Base-by-base conservation (phyloP, 2,797 vertebrate species). In the Semaprochilodus insignis region DNA sequence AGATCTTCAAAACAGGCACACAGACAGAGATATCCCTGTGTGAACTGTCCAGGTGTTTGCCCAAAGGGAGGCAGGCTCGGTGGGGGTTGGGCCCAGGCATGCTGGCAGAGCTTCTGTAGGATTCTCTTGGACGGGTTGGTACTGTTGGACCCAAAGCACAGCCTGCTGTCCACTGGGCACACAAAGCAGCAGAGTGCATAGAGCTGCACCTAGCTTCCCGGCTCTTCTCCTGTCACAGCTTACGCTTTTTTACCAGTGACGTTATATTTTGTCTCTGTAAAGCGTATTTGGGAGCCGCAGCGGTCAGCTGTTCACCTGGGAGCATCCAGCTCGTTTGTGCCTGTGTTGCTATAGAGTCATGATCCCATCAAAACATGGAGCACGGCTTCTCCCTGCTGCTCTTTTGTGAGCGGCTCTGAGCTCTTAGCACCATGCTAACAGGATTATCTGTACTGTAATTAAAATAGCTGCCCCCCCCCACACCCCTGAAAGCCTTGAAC, bases 41-140 rank as follows among this genome's bases (percentile, higher is more conserved):
- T 72, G 74, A 52, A 21, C 48, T 63, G 69, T 59, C 85, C 88
- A 88, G 88, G 87, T 90, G 89, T 90, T 88, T 88, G 74, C 88
- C 85, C 83, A 77, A 77, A 87, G 86, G 83, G 82, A 87, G 79
- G 13, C 74, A 62, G 59, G 77, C 59, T 93, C 25, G 44, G 70
- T 36, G 34, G 70, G 73, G 65, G 73, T 27, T 44, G 48, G 52
- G 62, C n/a, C 27, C 27, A 62, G 23, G 23, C 52, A 40, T 71
- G 21, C 65, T 85, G 65, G 72, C 77, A 82, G 13, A 48, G 16
- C 34, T 78, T 77, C 81, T 81, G 52, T 77, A 23, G 59, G 78
- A 75, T 60, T 77, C 69, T 77, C 55, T 48, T 72, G 74, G 69
- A 74, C 52, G 31, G 19, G 19, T 40, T 83, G 62, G 60, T 40